Evolutionary conservation across 2,797 vertebrate species (phyloP), one percentile per base, ranked within the genome.

Genomic region (Diglossa cyanea): DNA sequence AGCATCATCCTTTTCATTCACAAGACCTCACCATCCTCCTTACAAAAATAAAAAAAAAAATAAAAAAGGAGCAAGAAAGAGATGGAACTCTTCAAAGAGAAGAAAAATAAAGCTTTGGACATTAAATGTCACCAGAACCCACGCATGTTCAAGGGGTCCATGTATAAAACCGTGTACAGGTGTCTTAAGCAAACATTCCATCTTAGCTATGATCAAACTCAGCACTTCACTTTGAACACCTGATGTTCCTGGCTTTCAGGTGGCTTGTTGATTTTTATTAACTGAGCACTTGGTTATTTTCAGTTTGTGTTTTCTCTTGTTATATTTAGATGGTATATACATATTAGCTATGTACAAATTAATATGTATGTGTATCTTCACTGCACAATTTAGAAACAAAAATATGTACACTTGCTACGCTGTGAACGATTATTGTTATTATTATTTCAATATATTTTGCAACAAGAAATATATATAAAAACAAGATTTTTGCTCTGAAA

Each of bases 61-160:
- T 20, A 6, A 6, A 31, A 18, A 30, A 4, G 2, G 3, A 44
- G 17, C 8, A 70, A 37, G 10, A 60, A 88, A 89, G 24, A 74
- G 37, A 48, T 24, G 7, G 11, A 86, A 57, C 45, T 61, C 57
- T 90, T 88, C 89, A 91, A 84, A 94, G 23, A 72, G 35, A 90
- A 94, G 37, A 45, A 67, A 87, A 76, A 77, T 15, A 93, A 89
- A 90, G 42, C 25, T 83, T 78, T 50, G 73, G 54, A 37, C 16
- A 33, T 42, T 74, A 71, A 89, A 85, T 82, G 54, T 25, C 53
- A 65, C 35, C 1, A 2, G n/a, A 47, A 50, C 11, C 47, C 19
- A 30, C 7, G 8, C 2, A 3, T 1, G 0, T 53, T 40, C 35
- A 24, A 74, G 30, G 5, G 26, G 9, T 60, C 40, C 18, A 8